Percentiles rank a stretch among this genome's conserved stretches.
Evolutionary conservation across 2,797 vertebrate species (phyloP).

Genomic region (Macroramphosus scolopax): DNA sequence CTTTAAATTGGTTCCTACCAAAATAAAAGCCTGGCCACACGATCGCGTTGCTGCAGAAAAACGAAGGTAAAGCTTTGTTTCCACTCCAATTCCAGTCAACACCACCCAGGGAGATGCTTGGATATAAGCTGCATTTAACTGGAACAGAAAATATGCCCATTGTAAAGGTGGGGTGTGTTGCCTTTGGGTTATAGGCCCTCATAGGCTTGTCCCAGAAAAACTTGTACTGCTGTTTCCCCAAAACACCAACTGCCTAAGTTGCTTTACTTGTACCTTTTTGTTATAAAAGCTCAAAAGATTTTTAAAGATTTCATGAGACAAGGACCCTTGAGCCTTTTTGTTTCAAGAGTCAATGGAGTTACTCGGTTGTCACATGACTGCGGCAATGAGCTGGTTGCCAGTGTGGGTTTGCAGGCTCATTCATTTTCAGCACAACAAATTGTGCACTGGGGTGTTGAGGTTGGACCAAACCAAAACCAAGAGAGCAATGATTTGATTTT

Average conservation of each 20-base stretch:
- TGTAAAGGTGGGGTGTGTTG: slow-evolving; percentile 57
- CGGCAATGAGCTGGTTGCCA: slow-evolving; percentile 38
- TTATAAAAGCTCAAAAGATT: no score
- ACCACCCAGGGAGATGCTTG: slow-evolving; percentile 52
- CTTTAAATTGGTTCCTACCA: no score
- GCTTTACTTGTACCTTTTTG: no score
- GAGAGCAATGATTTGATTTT: slow-evolving; percentile 75
- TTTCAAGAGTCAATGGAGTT: slow-evolving; percentile 5
- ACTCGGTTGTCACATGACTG: slow-evolving; percentile 24
- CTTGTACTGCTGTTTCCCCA: slow-evolving; percentile 36
- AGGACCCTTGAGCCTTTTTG: background rate
- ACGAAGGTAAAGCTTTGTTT: slow-evolving; percentile 55
- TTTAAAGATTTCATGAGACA: background rate
- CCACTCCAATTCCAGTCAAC: slow-evolving; percentile 58
- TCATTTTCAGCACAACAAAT: slow-evolving; percentile 69
- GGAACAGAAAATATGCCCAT: slow-evolving; percentile 57
- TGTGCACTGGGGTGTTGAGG: slow-evolving; percentile 62
- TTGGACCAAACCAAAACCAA: slow-evolving; percentile 65
- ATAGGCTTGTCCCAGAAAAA: slow-evolving; percentile 54
- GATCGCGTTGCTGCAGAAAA: no score
- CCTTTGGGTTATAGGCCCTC: slow-evolving; percentile 60
- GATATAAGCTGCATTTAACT: slow-evolving; percentile 54
- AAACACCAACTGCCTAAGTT: background rate
- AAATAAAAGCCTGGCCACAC: no score
- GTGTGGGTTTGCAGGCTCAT: slow-evolving; percentile 50